Base-by-base conservation (phyloP, 2,113 vertebrate species). In the Ascaphus truei region DNA sequence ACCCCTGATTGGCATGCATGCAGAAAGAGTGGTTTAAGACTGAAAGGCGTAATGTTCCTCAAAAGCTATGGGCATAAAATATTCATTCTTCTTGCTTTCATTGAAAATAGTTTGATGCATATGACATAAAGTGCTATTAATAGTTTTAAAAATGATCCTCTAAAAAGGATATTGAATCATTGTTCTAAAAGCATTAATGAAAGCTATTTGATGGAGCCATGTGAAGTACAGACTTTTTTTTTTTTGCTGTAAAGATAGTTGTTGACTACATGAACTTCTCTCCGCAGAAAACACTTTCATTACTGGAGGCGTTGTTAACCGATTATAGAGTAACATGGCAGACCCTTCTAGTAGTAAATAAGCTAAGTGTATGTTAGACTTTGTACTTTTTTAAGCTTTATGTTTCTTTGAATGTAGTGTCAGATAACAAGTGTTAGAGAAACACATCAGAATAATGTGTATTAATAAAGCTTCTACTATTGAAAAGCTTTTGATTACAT, bases 31-130 rank as follows among this genome's bases (percentile, higher is more conserved):
- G 69, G 63, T 76, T 80, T 68, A 73, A 76, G 77, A 86, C 0
- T 77, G 82, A 84, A 82, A 85, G 77, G 76, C 16, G 6, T 73
- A 82, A 79, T 73, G 68, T 76, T 83, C 75, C 84, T 86, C 78
- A 79, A 83, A 84, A 84, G 75, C 78, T 69, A 11, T 36, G 69
- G 72, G 47, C 71, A 86, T 89, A 75, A 87, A 88, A 89, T 89
- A 90, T 86, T 90, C 84, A 86, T 83, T 79, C 63, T 39, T 72
- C 68, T 79, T 77, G 79, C 77, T 82, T 84, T 83, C 68, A 77
- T 25, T 72, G 73, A 79, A 83, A 79, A 72, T 66, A 79, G 80
- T 73, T 77, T 80, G 73, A 79, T 79, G 77, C 76, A 41, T 75
- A 77, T 85, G 80, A 81, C 80, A 86, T 62, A 77, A 82, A 79